A percentile compares a stretch with the other conserved stretches of the same genome.
These are phyloP conservation scores for Trialeurodes vaporariorum DNA, from an alignment of 1,140 invertebrate genomes.

Conservation along the genomic window DNA sequence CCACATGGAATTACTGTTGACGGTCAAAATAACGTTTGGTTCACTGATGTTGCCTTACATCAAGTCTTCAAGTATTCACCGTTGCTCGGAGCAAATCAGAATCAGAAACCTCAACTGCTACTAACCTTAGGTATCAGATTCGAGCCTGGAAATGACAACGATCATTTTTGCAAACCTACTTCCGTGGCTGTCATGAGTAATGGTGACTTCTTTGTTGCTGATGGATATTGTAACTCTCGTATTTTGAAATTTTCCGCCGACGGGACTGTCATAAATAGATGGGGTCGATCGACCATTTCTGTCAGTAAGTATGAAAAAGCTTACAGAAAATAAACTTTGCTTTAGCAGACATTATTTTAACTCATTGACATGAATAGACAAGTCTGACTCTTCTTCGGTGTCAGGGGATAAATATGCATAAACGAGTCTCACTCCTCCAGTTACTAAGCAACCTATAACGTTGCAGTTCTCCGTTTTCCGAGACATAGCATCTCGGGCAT, in stretches of 20 bases:
- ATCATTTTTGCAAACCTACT: constrained; percentile 88
- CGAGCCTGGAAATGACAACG: constrained; percentile 60
- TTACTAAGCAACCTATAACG: too few species aligned
- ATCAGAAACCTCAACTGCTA: constrained; percentile 17
- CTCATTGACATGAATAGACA: too few species aligned
- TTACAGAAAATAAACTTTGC: too few species aligned
- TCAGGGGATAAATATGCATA: too few species aligned
- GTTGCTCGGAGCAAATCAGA: constrained; percentile 25
- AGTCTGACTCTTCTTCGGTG: too few species aligned
- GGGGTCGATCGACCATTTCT: constrained; percentile 40
- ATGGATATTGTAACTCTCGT: constrained; percentile 88
- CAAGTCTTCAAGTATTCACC: constrained; percentile 72
- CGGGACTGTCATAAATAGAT: constrained; percentile 53
- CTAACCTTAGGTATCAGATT: constrained; percentile 42
- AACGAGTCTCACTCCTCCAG: too few species aligned
- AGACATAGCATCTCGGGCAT: too few species aligned
- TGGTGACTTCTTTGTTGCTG: constrained; percentile 85
- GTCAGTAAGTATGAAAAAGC: constrained; percentile 18
- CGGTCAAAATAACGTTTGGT: constrained; percentile 64
- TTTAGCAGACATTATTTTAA: too few species aligned
- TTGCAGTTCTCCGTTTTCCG: too few species aligned
- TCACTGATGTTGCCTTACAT: constrained; percentile 88
- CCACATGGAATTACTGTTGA: constrained; percentile 90
- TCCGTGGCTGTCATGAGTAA: constrained; percentile 67
- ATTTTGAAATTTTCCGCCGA: constrained; percentile 68